Evolutionary conservation across 2,113 vertebrate species (phyloP).

Genomic region (Takifugu bimaculatus): DNA sequence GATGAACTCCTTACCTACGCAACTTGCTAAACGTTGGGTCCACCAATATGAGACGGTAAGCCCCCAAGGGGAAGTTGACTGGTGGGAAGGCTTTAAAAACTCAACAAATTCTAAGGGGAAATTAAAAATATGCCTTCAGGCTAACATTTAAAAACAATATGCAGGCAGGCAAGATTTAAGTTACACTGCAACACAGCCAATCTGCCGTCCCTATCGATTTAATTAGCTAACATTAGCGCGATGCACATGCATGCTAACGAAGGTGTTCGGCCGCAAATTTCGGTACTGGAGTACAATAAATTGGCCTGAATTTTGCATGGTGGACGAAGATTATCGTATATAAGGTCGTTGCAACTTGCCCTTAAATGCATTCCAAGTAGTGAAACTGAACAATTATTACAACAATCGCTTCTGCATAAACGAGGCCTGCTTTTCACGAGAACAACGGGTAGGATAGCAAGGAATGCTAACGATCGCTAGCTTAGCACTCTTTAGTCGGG

Average conservation of each 20-base stretch:
- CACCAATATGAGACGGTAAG: constrained; percentile 73
- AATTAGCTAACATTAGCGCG: constrained; percentile 2
- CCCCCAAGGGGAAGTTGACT: constrained; percentile 66
- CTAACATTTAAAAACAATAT: constrained; percentile 28
- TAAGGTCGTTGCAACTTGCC: not conserved
- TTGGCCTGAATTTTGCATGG: not conserved
- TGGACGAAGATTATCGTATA: not conserved
- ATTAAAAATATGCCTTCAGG: constrained; percentile 63
- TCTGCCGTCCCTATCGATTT: not conserved
- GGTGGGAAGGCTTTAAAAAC: constrained; percentile 69
- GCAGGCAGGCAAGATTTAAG: constrained; percentile 27
- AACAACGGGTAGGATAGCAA: constrained; percentile 28
- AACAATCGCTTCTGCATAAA: not conserved
- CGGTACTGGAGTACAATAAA: not conserved
- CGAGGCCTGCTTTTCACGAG: constrained; percentile 20
- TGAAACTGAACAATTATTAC: not conserved
- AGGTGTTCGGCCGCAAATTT: not conserved
- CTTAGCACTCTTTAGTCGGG: constrained; percentile 33
- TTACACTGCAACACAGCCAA: constrained; percentile 19
- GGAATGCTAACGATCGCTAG: constrained; percentile 30
- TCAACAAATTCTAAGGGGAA: constrained; percentile 74
- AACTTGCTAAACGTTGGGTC: constrained; percentile 69
- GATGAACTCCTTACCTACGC: constrained; percentile 70
- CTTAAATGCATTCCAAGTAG: too few relatives aligned
- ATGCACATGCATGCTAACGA: constrained; percentile 17